Percentiles rank a stretch among this genome's conserved stretches.
Evolutionary conservation across 2,888 invertebrate species (phyloP).

Genomic region (Magallana nippona): DNA sequence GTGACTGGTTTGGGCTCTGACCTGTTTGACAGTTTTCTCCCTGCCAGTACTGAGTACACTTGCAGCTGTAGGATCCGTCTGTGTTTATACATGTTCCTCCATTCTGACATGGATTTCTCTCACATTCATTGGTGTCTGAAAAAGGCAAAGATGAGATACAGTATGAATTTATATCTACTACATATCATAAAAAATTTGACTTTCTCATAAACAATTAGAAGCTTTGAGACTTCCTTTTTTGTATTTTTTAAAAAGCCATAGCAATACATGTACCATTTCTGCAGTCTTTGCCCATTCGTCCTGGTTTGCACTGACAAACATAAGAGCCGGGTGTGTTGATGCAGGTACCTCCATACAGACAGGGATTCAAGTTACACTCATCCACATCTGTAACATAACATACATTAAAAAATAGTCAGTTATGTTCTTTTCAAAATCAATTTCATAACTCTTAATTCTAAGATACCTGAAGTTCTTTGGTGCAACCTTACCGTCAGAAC

Average conservation of each 20-base stretch:
- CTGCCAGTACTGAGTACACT: slow-evolving; percentile 55
- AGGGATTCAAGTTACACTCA: slow-evolving; percentile 85
- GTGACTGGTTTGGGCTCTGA: slow-evolving; percentile 30
- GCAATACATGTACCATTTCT: slow-evolving; percentile 80
- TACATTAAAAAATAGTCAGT: background rate
- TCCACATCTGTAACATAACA: slow-evolving; percentile 87
- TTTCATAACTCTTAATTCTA: no score
- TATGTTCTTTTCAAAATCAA: no score
- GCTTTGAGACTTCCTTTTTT: background rate
- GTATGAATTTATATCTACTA: background rate
- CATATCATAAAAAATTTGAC: background rate
- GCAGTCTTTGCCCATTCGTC: slow-evolving; percentile 85
- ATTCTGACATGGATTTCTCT: slow-evolving; percentile 59
- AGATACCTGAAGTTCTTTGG: no score
- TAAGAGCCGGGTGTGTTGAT: slow-evolving; percentile 75
- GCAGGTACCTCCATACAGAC: slow-evolving; percentile 70
- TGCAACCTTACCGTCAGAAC: slow-evolving; percentile 81
- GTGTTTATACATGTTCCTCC: slow-evolving; percentile 60
- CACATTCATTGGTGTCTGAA: slow-evolving; percentile 64
- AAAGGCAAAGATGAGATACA: background rate
- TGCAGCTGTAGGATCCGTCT: slow-evolving; percentile 60
- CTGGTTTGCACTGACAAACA: slow-evolving; percentile 72
- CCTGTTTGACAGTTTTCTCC: slow-evolving; percentile 63
- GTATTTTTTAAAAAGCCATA: background rate
- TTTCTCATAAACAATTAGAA: background rate